Base-by-base conservation (phyloP, 2,113 vertebrate species). In the Mormoops blainvillei region DNA sequence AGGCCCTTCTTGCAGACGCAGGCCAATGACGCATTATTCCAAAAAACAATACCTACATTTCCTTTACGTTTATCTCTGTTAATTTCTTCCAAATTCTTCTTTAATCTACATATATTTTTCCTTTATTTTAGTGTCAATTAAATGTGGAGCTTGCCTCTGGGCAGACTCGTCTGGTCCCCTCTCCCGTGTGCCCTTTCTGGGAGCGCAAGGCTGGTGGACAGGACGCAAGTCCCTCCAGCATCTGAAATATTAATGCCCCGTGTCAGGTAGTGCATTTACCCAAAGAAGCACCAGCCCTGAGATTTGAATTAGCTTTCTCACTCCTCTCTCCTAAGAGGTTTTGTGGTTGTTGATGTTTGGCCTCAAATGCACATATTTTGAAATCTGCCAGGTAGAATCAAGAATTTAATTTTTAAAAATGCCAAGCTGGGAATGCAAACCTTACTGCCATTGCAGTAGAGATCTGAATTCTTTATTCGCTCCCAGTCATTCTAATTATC, bases 91-190 rank as follows among this genome's bases (percentile, higher is more conserved):
- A 87, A 81, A 74, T 56, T 90, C 85, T 80, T 43, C 91, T 68
- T 91, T 84, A 94, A 83, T 84, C 9, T 85, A 78, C 73, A 26
- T 61, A 71, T 38, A 81, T 38, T 28, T 15, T 82, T 95, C 71
- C 56, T 96, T 94, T 80, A 4, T 65, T 77, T 97, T 95, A 78
- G 82, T 92, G 85, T 92, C 87, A 89, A 87, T 97, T 97, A 98
- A 86, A 96, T 95, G 85, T 89, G 96, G 95, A 96, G 89, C 43
- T 92, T 52, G 43, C 20, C 94, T 94, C 93, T 22, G 36, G 97
- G 90, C 86, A 31, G 36, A 63, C 77, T 91, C 45, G 89, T 80
- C 89, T 33, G 48, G 24, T 87, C 20, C 68, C 56, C 80, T 91
- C 73, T 91, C 61, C 24, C 54, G 41, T 11, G 1, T 6, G 50